These are phyloP conservation scores for Fopius arisanus DNA, from an alignment of 1,140 invertebrate species.

Conservation along the genomic window DNA sequence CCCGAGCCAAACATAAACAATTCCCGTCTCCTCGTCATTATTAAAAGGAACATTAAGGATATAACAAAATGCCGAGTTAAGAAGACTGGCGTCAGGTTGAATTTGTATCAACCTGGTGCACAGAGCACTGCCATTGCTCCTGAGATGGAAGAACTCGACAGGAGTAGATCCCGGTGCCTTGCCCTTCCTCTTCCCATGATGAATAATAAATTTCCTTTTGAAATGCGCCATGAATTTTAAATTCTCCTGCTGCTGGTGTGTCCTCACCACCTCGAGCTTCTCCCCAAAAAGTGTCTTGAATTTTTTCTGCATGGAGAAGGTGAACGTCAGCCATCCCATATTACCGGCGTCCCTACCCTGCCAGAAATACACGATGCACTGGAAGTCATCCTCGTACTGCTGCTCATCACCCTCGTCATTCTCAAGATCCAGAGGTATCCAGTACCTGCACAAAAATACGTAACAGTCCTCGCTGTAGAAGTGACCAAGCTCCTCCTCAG, in stretches of 20 bases:
- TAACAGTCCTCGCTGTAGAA: slow-evolving; percentile 97
- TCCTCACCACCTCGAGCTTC: slow-evolving; percentile 94
- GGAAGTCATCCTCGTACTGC: slow-evolving; percentile 85
- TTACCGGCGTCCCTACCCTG: slow-evolving; percentile 96
- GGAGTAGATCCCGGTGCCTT: slow-evolving; percentile 64
- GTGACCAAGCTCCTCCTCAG: slow-evolving; percentile 91
- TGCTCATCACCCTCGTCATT: slow-evolving; percentile 75
- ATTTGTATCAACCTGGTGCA: slow-evolving; percentile 95
- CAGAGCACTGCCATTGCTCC: slow-evolving; percentile 94
- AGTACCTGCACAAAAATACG: slow-evolving; percentile 96
- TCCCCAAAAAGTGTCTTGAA: slow-evolving; percentile 96
- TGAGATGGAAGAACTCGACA: slow-evolving; percentile 93
- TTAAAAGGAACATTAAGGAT: slow-evolving; percentile 97
- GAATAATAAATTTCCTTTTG: slow-evolving; percentile 93
- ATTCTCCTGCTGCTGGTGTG: slow-evolving; percentile 99
- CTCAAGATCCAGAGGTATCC: slow-evolving; percentile 75
- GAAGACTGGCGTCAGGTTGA: slow-evolving; percentile 76
- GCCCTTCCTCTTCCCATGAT: slow-evolving; percentile 85
- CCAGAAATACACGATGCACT: slow-evolving; percentile 99
- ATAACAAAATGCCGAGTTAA: slow-evolving; percentile 91
- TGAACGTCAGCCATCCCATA: slow-evolving; percentile 99
- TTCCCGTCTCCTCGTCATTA: slow-evolving; percentile 86
- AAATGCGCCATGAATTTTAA: slow-evolving; percentile 99
- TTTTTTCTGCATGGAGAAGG: slow-evolving; percentile 96
- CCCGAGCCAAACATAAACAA: slow-evolving; percentile 98